These are phyloP conservation scores for Trinorchestia longiramus DNA, from an alignment of 1,140 invertebrate genomes.

Conservation along the genomic window DNA sequence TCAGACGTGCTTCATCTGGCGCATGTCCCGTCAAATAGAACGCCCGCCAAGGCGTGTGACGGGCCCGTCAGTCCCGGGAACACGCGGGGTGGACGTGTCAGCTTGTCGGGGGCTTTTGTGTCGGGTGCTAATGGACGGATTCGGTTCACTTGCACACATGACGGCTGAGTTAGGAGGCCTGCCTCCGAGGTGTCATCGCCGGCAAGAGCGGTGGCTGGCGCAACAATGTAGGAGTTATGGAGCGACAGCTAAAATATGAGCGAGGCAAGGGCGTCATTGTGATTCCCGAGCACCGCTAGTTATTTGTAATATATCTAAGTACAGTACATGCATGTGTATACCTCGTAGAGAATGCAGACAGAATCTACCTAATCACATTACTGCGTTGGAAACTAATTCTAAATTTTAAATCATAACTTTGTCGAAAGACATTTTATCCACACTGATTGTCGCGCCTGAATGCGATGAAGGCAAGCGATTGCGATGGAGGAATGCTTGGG, in stretches of 20 bases:
- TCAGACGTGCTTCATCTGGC: neutral
- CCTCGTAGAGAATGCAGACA: neutral
- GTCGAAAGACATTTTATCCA: neutral
- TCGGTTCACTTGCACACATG: neutral
- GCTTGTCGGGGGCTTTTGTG: neutral
- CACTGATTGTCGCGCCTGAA: neutral
- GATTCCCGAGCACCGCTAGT: neutral
- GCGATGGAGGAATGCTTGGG: too few species aligned
- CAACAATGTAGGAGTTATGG: neutral
- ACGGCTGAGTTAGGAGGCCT: constrained; percentile 4
- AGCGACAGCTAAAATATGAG: neutral
- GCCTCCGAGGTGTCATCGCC: neutral
- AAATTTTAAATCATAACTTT: neutral
- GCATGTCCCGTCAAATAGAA: neutral
- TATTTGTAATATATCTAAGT: neutral
- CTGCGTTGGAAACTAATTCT: neutral
- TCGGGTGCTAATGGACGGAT: constrained; percentile 29
- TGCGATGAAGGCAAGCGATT: too few species aligned
- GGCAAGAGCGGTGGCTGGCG: neutral
- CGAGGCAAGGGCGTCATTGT: neutral
- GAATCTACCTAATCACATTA: neutral
- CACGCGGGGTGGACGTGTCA: neutral
- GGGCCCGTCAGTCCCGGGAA: neutral
- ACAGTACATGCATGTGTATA: neutral
- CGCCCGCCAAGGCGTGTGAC: neutral